phyloP scores from a whole-genome alignment of 1,140 invertebrate species.

The Mactra quadrangularis region DNA sequence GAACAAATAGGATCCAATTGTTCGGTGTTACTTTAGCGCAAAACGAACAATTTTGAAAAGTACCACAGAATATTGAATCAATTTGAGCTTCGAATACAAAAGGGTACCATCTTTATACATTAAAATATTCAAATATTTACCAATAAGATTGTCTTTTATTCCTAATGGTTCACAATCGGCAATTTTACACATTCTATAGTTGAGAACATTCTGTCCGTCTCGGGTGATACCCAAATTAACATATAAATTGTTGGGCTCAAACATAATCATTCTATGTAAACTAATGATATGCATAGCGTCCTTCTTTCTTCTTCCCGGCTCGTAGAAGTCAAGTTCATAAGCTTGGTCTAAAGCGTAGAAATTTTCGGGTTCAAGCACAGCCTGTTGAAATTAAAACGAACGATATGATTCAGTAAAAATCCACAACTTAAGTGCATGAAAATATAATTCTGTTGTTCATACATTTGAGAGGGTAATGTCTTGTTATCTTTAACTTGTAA shows the following conservation, averaged over 20 bases:
- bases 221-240: conserved; percentile 25
- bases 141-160: conserved; percentile 4
- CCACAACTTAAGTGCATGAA: too few relatives aligned
- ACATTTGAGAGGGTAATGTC: too few relatives aligned
- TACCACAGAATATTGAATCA: too few relatives aligned
- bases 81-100: too few relatives aligned
- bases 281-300: conserved; percentile 4
- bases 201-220: conserved; percentile 7
- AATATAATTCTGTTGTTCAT: too few relatives aligned
- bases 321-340: conserved; percentile 39
- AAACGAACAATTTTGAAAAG: too few relatives aligned
- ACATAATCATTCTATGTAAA: conserved; percentile 32
- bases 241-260: conserved; percentile 14
- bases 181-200: conserved; percentile 24
- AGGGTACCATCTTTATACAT: too few relatives aligned
- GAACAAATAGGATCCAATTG: too few relatives aligned
- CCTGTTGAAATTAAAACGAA: not conserved
- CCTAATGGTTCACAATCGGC: not conserved
- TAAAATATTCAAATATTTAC: not conserved
- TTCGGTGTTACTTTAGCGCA: too few relatives aligned
- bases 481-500: too few relatives aligned
- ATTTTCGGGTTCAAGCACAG: conserved; percentile 24
- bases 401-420: not conserved
- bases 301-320: conserved; percentile 19
- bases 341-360: conserved; percentile 36